Conservation (phyloP, 2,797 vertebrate species). For the Prionace glauca region DNA sequence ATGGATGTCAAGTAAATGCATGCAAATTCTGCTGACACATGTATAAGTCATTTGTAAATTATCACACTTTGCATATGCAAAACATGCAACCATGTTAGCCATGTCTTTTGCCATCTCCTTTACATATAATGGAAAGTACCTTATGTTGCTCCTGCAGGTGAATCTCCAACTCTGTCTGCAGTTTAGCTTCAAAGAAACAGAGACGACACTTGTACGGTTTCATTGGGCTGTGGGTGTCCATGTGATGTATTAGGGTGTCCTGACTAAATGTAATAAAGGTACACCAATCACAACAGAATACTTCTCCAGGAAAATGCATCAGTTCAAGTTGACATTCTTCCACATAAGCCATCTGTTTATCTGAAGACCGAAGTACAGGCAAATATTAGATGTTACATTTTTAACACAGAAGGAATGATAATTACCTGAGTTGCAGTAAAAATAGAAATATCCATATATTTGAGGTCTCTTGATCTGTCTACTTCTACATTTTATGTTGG, state of each 20-base stretch:
- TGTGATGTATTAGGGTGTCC: background rate
- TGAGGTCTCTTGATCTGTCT: background rate
- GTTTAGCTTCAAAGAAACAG: constrained; percentile 28
- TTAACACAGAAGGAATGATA: background rate
- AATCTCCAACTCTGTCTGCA: constrained; percentile 21
- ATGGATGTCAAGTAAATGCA: background rate
- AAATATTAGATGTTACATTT: background rate
- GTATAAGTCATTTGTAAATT: background rate
- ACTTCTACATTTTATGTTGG: background rate
- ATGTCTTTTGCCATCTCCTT: background rate
- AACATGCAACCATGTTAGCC: background rate
- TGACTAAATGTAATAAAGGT: constrained; percentile 5
- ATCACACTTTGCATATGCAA: background rate
- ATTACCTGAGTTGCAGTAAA: background rate
- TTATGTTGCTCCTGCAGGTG: constrained; percentile 24
- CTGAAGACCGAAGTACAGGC: constrained; percentile 16
- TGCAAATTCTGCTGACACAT: background rate
- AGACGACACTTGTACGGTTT: constrained; percentile 32
- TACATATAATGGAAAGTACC: background rate
- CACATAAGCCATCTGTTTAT: background rate
- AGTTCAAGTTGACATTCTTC: background rate
- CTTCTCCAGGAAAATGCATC: background rate
- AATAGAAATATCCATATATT: background rate
- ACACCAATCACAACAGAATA: constrained; percentile 25
- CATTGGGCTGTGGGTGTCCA: background rate